Evolutionary conservation across 2,113 vertebrate species (phyloP).

Genomic region (Suricata suricatta): DNA sequence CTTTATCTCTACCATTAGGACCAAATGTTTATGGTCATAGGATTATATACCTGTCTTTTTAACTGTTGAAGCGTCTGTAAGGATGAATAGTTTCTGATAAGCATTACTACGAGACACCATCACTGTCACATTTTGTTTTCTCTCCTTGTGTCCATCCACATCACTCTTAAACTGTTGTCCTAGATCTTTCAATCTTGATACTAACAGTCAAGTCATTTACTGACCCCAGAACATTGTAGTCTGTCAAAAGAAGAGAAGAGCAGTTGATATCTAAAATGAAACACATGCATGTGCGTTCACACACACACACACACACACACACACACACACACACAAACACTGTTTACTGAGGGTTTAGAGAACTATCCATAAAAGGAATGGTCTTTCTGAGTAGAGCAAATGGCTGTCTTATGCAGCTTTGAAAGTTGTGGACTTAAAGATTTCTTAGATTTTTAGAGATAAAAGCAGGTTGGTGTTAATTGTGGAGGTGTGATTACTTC

Average conservation of each 20-base stretch:
- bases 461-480: background rate
- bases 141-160: background rate
- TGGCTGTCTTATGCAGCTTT: background rate
- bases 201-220: background rate
- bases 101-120: background rate
- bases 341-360: background rate
- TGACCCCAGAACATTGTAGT: background rate
- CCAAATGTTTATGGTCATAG: background rate
- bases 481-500: background rate
- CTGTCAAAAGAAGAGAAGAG: background rate
- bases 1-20: background rate
- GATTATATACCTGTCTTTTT: background rate
- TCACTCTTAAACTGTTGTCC: background rate
- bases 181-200: background rate
- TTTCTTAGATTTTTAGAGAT: background rate
- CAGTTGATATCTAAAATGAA: background rate
- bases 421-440: background rate
- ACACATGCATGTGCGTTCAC: background rate
- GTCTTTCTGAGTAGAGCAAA: background rate
- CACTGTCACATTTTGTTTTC: background rate
- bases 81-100: background rate
- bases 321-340: too few relatives aligned
- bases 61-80: background rate
- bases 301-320: too few relatives aligned
- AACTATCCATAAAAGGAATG: background rate